phyloP scores from a whole-genome alignment of 2,888 invertebrate genomes.

The Microplitis manilae region DNA sequence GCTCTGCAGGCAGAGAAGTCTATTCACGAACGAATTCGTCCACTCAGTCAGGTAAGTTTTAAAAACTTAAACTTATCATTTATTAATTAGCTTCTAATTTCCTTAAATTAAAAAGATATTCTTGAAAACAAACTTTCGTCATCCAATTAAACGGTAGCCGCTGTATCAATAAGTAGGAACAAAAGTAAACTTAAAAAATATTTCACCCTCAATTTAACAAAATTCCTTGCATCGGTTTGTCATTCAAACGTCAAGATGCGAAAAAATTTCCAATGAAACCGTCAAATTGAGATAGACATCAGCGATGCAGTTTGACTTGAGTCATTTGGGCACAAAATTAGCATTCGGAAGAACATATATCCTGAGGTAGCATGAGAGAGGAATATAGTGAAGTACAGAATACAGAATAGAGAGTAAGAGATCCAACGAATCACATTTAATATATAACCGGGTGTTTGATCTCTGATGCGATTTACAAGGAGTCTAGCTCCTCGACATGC shows the following conservation, averaged over 20 bases:
- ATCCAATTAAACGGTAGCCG: too few species aligned
- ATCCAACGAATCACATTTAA: conserved; percentile 64
- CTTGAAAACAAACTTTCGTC: not conserved
- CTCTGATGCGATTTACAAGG: conserved; percentile 70
- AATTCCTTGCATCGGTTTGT: too few species aligned
- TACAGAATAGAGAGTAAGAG: conserved; percentile 56
- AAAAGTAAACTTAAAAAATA: too few species aligned
- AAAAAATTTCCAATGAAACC: too few species aligned
- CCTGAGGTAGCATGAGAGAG: not conserved
- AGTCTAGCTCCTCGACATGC: conserved; percentile 46
- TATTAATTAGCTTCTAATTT: not conserved
- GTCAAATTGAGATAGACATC: too few species aligned
- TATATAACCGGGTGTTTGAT: conserved; percentile 70
- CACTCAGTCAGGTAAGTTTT: conserved; percentile 89
- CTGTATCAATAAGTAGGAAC: too few species aligned
- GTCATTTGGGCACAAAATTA: not conserved
- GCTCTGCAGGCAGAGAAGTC: conserved; percentile 90
- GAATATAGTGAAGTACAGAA: not conserved
- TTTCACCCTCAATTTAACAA: too few species aligned
- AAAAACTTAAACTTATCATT: not conserved
- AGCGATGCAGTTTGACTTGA: too few species aligned
- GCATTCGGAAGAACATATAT: not conserved
- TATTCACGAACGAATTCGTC: conserved; percentile 91
- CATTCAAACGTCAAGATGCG: too few species aligned
- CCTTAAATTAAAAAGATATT: not conserved